phyloP scores from a whole-genome alignment of 1,140 invertebrate genomes.

The Acromyrmex charruanus region DNA sequence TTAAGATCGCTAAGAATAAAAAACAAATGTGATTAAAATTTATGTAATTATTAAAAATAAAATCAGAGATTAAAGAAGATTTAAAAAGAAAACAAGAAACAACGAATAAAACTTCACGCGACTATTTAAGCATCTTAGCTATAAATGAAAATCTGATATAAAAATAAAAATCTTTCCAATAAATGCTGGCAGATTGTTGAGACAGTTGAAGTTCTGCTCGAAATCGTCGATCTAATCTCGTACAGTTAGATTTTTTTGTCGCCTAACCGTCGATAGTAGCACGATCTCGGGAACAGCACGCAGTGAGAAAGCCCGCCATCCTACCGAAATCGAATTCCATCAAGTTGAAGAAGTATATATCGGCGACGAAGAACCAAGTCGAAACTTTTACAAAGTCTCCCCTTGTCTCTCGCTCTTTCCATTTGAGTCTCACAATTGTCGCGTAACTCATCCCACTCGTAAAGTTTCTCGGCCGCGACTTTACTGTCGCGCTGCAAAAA shows the following conservation, averaged over 20 bases:
- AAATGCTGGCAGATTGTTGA: background rate
- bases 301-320: constrained; percentile 30
- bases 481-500: constrained; percentile 32
- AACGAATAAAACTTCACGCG: background rate
- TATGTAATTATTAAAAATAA: background rate
- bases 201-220: background rate
- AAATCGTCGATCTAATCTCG: background rate
- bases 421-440: constrained; percentile 43
- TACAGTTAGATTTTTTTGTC: constrained; percentile 68
- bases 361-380: constrained; percentile 52
- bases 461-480: constrained; percentile 43
- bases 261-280: constrained; percentile 59
- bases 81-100: background rate
- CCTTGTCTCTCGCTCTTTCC: constrained; percentile 47
- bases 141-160: constrained; percentile 19
- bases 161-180: constrained; percentile 25
- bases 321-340: constrained; percentile 70
- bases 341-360: constrained; percentile 69
- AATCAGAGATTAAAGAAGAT: background rate
- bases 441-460: constrained; percentile 41
- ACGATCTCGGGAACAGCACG: constrained; percentile 43
- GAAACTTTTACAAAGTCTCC: constrained; percentile 63
- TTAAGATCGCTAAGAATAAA: background rate
- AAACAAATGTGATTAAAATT: background rate
- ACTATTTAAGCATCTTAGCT: background rate